Conservation (phyloP, 2,113 vertebrate genomes). For the Vireo altiloquus region DNA sequence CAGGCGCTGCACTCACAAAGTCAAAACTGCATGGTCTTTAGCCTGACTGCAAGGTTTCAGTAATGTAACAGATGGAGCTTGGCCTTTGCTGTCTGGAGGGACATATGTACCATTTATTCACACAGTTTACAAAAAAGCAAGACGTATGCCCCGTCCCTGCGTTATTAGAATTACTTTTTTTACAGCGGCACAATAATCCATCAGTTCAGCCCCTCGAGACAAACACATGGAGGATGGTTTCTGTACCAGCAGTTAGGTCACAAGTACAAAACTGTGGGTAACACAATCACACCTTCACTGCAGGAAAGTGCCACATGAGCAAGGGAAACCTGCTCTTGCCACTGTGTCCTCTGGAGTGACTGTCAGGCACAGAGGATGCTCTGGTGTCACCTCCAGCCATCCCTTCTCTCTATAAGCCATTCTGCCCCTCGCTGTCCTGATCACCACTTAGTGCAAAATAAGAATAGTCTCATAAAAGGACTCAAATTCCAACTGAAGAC, state of each 20-base stretch:
- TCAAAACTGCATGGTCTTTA: not conserved
- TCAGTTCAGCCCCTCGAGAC: not conserved
- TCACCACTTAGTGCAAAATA: not conserved
- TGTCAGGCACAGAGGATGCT: not conserved
- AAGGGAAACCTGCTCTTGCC: not conserved
- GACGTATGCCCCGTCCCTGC: not conserved
- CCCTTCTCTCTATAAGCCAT: not conserved
- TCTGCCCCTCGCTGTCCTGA: not conserved
- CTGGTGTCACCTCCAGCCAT: not conserved
- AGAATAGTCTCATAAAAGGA: not conserved
- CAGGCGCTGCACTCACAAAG: not conserved
- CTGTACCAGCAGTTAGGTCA: not conserved
- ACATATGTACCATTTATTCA: not conserved
- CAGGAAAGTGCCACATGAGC: not conserved
- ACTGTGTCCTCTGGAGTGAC: too few relatives aligned
- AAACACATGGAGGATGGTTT: not conserved
- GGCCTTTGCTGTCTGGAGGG: not conserved
- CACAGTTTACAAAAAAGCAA: not conserved
- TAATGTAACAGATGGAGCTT: not conserved
- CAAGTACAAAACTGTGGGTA: not conserved
- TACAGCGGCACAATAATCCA: not conserved
- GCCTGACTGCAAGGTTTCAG: not conserved
- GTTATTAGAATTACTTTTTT: not conserved
- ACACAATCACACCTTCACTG: not conserved
- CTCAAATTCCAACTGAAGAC: not conserved